A percentile compares a stretch with the other conserved stretches of the same genome.
phyloP scores from a whole-genome alignment of 2,797 vertebrate genomes.

The Arremon brunneinucha region DNA sequence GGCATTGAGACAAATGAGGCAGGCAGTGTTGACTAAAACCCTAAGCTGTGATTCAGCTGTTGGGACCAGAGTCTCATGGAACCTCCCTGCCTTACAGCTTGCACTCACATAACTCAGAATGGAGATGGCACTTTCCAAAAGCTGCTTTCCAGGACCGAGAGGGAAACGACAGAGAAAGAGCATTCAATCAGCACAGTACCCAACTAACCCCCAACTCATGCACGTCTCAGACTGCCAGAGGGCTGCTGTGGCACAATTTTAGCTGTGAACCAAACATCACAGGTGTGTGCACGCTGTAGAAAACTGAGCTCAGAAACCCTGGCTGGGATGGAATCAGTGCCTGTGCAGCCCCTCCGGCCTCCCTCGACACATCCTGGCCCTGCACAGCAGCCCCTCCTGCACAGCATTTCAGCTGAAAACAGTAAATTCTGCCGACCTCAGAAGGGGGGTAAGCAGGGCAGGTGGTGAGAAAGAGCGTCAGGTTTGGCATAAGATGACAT shows the following conservation, averaged over 20 bases:
- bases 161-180: not conserved
- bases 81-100: not conserved
- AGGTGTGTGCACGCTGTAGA: fast-evolving
- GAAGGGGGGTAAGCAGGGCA: not conserved
- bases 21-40: not conserved
- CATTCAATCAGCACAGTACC: fast-evolving
- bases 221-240: not conserved
- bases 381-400: fast-evolving
- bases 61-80: not conserved
- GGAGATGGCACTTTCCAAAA: not conserved
- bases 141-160: not conserved
- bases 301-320: not conserved
- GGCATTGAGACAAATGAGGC: not conserved
- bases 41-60: not conserved
- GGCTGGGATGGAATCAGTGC: not conserved
- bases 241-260: not conserved
- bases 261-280: not conserved
- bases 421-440: not conserved
- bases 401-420: fast-evolving
- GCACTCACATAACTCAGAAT: fast-evolving
- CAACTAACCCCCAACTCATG: not conserved
- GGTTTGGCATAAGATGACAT: not conserved
- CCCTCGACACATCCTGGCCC: fast-evolving
- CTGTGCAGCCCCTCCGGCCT: fast-evolving
- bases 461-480: not conserved